Evolutionary conservation across 2,888 invertebrate genomes (phyloP).

Genomic region (Lasioglossum oenotherae): DNA sequence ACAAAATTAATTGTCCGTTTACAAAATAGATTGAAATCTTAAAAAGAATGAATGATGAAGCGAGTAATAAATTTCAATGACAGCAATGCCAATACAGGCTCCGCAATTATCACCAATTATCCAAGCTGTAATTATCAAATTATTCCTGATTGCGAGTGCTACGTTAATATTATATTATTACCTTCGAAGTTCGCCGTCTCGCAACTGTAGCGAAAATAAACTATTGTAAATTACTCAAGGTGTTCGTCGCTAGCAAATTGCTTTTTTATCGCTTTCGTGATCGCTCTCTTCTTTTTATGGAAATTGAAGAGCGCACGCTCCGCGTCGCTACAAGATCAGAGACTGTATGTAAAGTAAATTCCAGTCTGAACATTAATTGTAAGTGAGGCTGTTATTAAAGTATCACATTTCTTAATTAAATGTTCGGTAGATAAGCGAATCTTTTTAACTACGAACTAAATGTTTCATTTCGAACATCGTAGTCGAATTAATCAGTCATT

Average conservation of each 20-base stretch:
- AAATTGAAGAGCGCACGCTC: background rate
- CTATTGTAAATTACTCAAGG: background rate
- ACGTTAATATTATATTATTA: background rate
- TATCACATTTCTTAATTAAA: constrained; percentile 1
- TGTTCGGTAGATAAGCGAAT: background rate
- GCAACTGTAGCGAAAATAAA: background rate
- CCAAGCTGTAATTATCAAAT: background rate
- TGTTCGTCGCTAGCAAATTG: background rate
- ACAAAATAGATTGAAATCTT: background rate
- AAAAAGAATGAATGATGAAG: background rate
- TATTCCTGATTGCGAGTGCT: background rate
- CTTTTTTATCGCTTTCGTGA: background rate
- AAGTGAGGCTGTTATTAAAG: background rate
- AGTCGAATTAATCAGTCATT: background rate
- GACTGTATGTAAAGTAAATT: background rate
- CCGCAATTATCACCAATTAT: background rate
- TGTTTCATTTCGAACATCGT: background rate
- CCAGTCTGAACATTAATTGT: background rate
- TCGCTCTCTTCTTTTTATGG: constrained; percentile 4
- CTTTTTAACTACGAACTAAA: background rate
- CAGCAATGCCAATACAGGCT: background rate
- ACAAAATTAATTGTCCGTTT: background rate
- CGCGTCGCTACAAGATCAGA: background rate
- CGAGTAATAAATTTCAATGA: background rate
- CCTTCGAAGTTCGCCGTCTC: background rate